Conservation (phyloP, 2,888 invertebrate genomes). For the Cephus rjabovi region DNA sequence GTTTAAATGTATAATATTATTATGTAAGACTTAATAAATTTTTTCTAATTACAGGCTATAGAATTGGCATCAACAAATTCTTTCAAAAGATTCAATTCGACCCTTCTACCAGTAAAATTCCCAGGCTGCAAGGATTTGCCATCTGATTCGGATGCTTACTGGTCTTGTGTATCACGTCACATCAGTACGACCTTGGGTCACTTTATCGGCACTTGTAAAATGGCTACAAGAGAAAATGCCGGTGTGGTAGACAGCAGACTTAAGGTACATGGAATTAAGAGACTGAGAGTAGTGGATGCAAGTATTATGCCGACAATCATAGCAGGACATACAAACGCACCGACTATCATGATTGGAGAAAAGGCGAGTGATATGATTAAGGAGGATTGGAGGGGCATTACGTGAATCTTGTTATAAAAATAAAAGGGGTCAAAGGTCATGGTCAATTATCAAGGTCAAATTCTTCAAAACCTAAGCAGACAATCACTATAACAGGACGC, state of each 20-base stretch:
- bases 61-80: slow-evolving; percentile 69
- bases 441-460: not conserved
- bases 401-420: not conserved
- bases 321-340: slow-evolving; percentile 71
- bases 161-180: slow-evolving; percentile 79
- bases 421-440: not conserved
- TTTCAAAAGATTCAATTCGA: slow-evolving; percentile 70
- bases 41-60: slow-evolving; percentile 68
- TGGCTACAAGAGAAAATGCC: slow-evolving; percentile 64
- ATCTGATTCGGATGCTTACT: slow-evolving; percentile 78
- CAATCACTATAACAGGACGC: no score
- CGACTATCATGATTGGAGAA: slow-evolving; percentile 72
- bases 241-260: slow-evolving; percentile 69
- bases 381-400: slow-evolving; percentile 54
- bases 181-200: slow-evolving; percentile 78
- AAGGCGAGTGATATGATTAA: slow-evolving; percentile 72
- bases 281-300: slow-evolving; percentile 72
- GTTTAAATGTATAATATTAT: not conserved
- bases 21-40: not conserved
- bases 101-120: slow-evolving; percentile 71
- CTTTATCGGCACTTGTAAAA: slow-evolving; percentile 68
- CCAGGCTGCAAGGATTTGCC: slow-evolving; percentile 75
- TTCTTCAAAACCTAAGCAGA: not conserved
- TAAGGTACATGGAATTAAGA: slow-evolving; percentile 68
- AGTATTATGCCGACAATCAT: slow-evolving; percentile 72